These are phyloP conservation scores for Labeo catla DNA, from an alignment of 2,113 vertebrate species.

Conservation along the genomic window DNA sequence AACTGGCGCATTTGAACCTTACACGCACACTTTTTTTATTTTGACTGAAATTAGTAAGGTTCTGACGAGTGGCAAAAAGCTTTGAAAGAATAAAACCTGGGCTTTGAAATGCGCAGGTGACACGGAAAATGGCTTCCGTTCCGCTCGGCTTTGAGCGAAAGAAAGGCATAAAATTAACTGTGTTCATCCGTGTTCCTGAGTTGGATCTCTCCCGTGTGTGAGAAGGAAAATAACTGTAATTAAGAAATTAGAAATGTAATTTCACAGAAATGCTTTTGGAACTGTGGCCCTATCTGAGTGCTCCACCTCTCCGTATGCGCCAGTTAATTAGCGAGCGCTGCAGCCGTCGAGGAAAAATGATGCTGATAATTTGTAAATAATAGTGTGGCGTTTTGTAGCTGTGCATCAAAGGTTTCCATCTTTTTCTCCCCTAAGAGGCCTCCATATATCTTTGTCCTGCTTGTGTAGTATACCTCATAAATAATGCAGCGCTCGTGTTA, in stretches of 20 bases:
- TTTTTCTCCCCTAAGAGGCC: constrained; percentile 20
- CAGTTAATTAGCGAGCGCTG: constrained; percentile 53
- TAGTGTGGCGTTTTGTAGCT: constrained; percentile 42
- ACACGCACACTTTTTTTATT: neutral
- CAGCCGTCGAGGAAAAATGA: constrained; percentile 51
- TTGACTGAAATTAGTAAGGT: neutral
- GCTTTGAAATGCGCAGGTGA: constrained; percentile 17
- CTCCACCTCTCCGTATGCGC: constrained; percentile 55
- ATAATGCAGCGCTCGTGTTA: constrained; percentile 54
- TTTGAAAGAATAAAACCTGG: neutral
- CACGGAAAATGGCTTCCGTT: neutral
- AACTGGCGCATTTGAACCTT: neutral
- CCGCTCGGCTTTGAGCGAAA: constrained; percentile 5
- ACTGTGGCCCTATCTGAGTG: constrained; percentile 46
- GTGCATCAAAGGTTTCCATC: constrained; percentile 39
- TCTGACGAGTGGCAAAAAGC: constrained; percentile 1
- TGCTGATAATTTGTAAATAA: constrained; percentile 60
- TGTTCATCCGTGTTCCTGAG: constrained; percentile 32
- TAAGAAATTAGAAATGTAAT: constrained; percentile 63
- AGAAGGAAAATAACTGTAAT: constrained; percentile 61
- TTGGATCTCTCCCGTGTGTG: constrained; percentile 45
- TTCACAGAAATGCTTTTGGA: constrained; percentile 61
- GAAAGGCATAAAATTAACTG: neutral
- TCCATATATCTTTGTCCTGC: constrained; percentile 36
- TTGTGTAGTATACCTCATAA: constrained; percentile 57